Conservation (phyloP, 2,113 vertebrate species). For the Antechinus flavipes region DNA sequence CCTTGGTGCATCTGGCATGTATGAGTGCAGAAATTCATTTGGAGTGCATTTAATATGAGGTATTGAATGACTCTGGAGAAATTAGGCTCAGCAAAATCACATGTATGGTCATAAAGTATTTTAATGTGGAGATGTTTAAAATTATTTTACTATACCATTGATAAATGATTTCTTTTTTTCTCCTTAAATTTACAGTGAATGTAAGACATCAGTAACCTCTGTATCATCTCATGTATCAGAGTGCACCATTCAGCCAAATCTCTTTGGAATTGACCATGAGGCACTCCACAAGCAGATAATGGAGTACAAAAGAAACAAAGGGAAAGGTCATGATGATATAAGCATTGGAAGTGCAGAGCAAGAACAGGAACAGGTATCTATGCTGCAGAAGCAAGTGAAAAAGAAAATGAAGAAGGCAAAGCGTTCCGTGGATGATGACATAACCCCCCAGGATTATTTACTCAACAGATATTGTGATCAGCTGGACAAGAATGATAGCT, state of each 20-base stretch:
- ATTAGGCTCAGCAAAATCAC: background rate
- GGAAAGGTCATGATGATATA: background rate
- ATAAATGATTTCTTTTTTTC: conserved; percentile 41
- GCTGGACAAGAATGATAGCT: conserved; percentile 39
- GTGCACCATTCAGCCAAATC: conserved; percentile 2
- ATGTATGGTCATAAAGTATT: background rate
- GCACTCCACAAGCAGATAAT: conserved; percentile 87
- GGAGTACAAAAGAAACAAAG: conserved; percentile 85
- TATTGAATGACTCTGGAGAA: no score
- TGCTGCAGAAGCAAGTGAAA: conserved; percentile 74
- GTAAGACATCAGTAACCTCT: background rate
- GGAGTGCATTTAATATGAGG: background rate
- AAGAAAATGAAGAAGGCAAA: conserved; percentile 77
- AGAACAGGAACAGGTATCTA: conserved; percentile 76
- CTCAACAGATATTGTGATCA: conserved; percentile 58
- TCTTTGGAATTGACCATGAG: conserved; percentile 89
- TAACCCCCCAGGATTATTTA: conserved; percentile 78
- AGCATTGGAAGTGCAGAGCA: conserved; percentile 64
- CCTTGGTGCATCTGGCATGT: background rate
- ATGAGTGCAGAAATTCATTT: background rate
- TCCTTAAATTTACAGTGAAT: conserved; percentile 73
- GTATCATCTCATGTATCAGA: conserved; percentile 16
- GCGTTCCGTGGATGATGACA: conserved; percentile 56
- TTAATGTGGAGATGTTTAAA: background rate
- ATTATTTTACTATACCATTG: background rate